Base-by-base conservation (phyloP, 2,113 vertebrate species). In the Aspidoscelis tigris region DNA sequence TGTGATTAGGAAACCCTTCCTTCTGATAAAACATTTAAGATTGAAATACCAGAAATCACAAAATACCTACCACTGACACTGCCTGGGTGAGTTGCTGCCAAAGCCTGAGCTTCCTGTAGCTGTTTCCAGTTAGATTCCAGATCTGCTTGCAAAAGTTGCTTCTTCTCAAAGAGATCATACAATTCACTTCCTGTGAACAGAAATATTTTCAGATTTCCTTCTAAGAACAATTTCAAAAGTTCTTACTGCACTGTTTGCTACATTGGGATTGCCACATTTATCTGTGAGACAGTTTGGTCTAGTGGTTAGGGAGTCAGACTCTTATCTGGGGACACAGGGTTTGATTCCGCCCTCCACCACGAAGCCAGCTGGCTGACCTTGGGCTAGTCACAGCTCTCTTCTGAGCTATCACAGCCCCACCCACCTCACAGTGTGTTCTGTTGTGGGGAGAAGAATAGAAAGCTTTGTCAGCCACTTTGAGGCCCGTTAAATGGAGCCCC, bases 41-140 rank as follows among this genome's bases (percentile, higher is more conserved):
- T 1, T 61, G 4, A 33, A 75, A 7, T 61, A 83, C 39, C 10
- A 39, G n/a, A 22, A 44, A 83, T 76, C 20, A 50, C 24, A 66
- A 26, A 20, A 76, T 26, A 83, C 72, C 2, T 53, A 86, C 85
- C 81, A 22, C 33, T 50, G 26, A 76, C 24, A 76, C 64, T 76
- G 73, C 61, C 81, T 22, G 72, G 81, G 33, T 83, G 44, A 12
- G 81, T 14, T 22, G 43, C 26, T 53, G 43, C 61, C 65, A 75
- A 44, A 76, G 26, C 20, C 10, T 83, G 81, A 24, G 43, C 26
- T 18, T 83, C 43, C n/a, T 83, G 26, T 24, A 83, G 12, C 73
- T 83, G 58, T 66, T 33, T 50, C 81, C 58, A 75, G 26, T 66
- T 83, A 21, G 81, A 76, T 50, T 68, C 43, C 20, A 83, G 75